Conservation (phyloP, 2,113 vertebrate genomes). For the Carassius auratus region DNA sequence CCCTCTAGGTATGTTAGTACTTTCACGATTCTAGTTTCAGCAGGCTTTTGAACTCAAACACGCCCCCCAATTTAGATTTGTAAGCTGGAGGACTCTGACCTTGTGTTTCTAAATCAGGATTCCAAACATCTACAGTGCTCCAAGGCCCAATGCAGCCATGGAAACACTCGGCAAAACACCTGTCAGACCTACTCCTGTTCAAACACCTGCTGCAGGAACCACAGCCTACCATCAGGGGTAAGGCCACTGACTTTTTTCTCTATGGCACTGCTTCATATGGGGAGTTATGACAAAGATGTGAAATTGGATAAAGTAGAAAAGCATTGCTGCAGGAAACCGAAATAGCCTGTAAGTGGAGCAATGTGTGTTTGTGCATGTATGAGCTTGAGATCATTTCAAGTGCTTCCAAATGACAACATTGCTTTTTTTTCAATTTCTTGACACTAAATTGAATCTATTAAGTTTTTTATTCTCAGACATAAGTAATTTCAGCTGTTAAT, state of each 20-base stretch:
- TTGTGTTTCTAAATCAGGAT: slow-evolving; percentile 45
- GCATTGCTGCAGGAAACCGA: not conserved
- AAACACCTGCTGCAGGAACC: slow-evolving; percentile 19
- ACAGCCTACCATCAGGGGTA: not conserved
- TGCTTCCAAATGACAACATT: not conserved
- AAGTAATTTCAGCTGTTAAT: not conserved
- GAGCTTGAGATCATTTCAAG: not conserved
- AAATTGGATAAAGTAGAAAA: not conserved
- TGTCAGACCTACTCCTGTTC: slow-evolving; percentile 27
- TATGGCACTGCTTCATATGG: not conserved
- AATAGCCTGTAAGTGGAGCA: not conserved
- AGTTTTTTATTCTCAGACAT: not conserved
- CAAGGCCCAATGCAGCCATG: slow-evolving; percentile 29
- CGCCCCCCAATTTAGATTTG: not conserved
- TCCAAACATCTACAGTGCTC: slow-evolving; percentile 32
- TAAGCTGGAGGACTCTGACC: slow-evolving; percentile 41
- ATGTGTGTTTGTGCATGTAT: not conserved
- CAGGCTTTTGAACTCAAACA: slow-evolving; percentile 24
- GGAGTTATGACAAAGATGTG: not conserved
- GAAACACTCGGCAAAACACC: slow-evolving; percentile 41
- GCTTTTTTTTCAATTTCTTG: not conserved
- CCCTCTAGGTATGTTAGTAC: slow-evolving; percentile 6
- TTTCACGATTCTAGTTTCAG: slow-evolving; percentile 21
- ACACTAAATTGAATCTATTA: not conserved
- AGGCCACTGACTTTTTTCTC: not conserved